Base-by-base conservation (phyloP, 2,797 vertebrate species). In the Rhadinocentrus ornatus region DNA sequence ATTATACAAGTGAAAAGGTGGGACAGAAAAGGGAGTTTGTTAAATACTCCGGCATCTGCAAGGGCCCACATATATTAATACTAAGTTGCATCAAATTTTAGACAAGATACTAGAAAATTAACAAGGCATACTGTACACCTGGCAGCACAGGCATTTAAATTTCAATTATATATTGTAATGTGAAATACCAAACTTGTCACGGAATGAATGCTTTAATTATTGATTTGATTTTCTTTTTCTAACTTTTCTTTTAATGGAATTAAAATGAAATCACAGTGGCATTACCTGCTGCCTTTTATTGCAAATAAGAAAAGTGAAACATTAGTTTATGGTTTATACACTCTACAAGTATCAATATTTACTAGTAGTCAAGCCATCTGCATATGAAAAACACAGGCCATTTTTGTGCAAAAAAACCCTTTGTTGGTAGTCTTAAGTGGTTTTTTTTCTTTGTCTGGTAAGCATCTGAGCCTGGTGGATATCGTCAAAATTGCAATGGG, bases 121-220 rank as follows among this genome's bases (percentile, higher is more conserved):
- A 6, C 6, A 46, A 41, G 60, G 60, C 39, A 29, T 27, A n/a
- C n/a, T n/a, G n/a, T n/a, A 65, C 50, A 4, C 46, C 65, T 44
- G 20, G 26, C 9, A 52, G 11, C 3, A 71, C 26, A 57, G 57
- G n/a, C 59, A 59, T 32, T 35, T 66, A 27, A 65, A 24, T 50
- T 9, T 12, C 5, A 50, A 12, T 12, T 27, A 29, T 39, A 37
- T 31, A 62, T 57, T 63, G 54, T 58, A 37, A 18, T 73, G 24
- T 65, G 50, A 68, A 62, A 63, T 9, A 58, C 20, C 11, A 61
- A 53, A 27, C 8, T 22, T 52, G 32, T 16, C 27, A 29, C 29
- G 26, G 15, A 29, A 54, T 16, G 20, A 46, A n/a, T 9, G 1
- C 2, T 61, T 56, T 18, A 60, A 61, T 39, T 71, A 55, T 26